Base-by-base conservation (phyloP, 1,140 invertebrate genomes). In the Calephelis nemesis region DNA sequence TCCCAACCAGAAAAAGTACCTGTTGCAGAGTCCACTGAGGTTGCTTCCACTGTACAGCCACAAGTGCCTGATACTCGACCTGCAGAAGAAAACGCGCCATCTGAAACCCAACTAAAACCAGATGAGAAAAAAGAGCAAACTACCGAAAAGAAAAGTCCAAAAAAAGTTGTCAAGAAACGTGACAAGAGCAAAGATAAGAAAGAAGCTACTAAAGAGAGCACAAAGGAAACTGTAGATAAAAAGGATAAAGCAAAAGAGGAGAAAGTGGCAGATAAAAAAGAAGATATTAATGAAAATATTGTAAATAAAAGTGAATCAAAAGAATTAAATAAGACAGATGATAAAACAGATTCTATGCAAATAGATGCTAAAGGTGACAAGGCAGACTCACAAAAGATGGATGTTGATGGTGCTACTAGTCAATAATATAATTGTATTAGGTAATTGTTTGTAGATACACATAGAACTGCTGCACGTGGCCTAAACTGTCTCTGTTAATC, bases 161-260 rank as follows among this genome's bases (percentile, higher is more conserved):
- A 87, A 65, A 89, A 88, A 78, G 79, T 74, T 47, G 76, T 80
- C 47, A 91, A 91, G 74, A 90, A 90, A 79, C 81, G 87, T 10
- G 88, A 90, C 69, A 92, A 92, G 67, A 92, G 87, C 75, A 90
- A 92, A 83, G 90, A 92, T 73, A 91, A 90, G 54, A 83, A 83
- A 65, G 76, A 84, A 50, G 72, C 64, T 47, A 42, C 75, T 68
- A 84, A 82, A 49, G 85, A 84, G 65, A 80, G 64, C 62, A 77
- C 74, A 75, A 84, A 78, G 48, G 77, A 82, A 68, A 71, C 73
- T 15, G 73, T 72, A 13, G 75, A 76, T 15, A 74, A 74, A 69
- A 82, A 76, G 63, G 71, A 77, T 65, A 75, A 76, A 30, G 67
- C 67, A 49, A 73, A 71, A 47, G 77, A 84, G 58, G 77, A 75